These are phyloP conservation scores for Lumbricus terrestris DNA, from an alignment of 2,888 invertebrate species.

Conservation along the genomic window DNA sequence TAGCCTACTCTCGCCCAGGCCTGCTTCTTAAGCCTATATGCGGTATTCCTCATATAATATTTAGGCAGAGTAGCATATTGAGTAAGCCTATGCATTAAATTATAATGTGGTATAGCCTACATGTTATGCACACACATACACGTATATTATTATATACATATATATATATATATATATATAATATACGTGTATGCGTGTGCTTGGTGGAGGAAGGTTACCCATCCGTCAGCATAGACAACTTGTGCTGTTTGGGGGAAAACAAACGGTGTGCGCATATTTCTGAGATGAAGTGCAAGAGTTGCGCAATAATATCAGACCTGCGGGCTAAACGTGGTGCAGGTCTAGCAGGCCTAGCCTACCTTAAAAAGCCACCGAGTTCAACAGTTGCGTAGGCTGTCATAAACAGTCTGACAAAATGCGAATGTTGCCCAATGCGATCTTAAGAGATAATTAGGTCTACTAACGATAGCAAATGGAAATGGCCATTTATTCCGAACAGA, in stretches of 20 bases:
- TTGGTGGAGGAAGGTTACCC: neutral
- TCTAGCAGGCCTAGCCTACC: neutral
- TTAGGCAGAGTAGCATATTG: neutral
- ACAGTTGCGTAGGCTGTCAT: neutral
- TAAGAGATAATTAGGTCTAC: neutral
- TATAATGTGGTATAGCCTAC: no score
- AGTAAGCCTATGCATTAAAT: neutral
- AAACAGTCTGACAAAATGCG: neutral
- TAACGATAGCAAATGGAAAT: neutral
- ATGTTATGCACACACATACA: no score
- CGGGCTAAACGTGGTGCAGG: neutral
- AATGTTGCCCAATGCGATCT: neutral
- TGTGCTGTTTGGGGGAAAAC: neutral
- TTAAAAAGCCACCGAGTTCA: neutral
- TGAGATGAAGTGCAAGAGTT: neutral
- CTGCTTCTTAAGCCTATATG: neutral
- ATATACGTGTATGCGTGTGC: neutral
- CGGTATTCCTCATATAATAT: slow-evolving; percentile 3
- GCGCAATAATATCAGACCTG: neutral
- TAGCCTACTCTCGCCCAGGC: neutral
- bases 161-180: neutral
- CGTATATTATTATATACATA: neutral
- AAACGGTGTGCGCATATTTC: neutral
- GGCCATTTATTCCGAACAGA: neutral
- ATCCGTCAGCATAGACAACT: neutral